A percentile compares a stretch with the other conserved stretches of the same genome.
Evolutionary conservation across 1,140 invertebrate species (phyloP).

Genomic region (Drosophila nannoptera): DNA sequence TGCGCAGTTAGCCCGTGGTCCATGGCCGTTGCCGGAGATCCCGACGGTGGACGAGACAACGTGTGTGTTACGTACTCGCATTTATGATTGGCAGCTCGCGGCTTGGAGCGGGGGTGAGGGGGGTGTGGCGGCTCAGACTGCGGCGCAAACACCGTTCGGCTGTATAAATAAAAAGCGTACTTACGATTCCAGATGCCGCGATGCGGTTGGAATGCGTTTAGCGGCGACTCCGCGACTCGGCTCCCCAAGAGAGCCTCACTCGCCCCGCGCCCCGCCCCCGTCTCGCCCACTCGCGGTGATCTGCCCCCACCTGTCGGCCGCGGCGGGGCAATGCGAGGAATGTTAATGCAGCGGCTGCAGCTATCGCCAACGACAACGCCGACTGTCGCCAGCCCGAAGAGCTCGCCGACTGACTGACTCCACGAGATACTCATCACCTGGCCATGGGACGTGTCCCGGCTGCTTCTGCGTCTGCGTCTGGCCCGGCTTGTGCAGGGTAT

Average conservation of each 20-base stretch:
- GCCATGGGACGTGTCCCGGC: not conserved
- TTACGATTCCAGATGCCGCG: slow-evolving; percentile 44
- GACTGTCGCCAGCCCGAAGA: not conserved
- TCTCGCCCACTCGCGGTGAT: not conserved
- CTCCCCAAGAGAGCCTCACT: not conserved
- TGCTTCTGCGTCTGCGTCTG: too few relatives aligned
- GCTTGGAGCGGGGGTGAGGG: not conserved
- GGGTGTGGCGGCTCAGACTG: slow-evolving; percentile 29
- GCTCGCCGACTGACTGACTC: too few relatives aligned
- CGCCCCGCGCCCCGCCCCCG: not conserved
- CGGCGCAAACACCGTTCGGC: slow-evolving; percentile 65
- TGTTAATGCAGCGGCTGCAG: slow-evolving; percentile 60
- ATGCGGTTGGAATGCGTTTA: slow-evolving; percentile 68
- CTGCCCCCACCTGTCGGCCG: not conserved
- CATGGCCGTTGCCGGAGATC: slow-evolving; percentile 6
- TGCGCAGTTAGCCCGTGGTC: slow-evolving; percentile 65
- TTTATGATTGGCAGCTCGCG: slow-evolving; percentile 67
- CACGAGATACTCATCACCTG: not conserved
- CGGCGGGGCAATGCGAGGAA: slow-evolving; percentile 46
- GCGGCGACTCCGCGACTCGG: slow-evolving; percentile 30
- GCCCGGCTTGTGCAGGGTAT: slow-evolving; percentile 2
- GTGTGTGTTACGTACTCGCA: slow-evolving; percentile 60
- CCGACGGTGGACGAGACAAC: slow-evolving; percentile 37
- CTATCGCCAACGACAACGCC: slow-evolving; percentile 14
- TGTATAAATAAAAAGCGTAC: slow-evolving; percentile 67